These are phyloP conservation scores for Podargus strigoides DNA, from an alignment of 2,797 vertebrate genomes.

Conservation along the genomic window DNA sequence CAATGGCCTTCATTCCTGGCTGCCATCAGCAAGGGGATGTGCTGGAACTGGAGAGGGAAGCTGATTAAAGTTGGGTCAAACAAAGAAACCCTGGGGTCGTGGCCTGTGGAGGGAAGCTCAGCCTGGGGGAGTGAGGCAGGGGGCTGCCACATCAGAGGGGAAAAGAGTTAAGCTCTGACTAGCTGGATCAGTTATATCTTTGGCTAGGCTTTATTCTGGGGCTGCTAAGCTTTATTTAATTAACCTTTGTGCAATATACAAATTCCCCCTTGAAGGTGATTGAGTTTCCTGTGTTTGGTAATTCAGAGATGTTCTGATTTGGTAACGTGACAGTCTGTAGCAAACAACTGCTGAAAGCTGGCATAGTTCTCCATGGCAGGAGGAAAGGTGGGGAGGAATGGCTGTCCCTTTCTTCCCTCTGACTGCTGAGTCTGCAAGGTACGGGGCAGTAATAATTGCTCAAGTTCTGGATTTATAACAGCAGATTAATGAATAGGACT, in stretches of 20 bases:
- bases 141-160: not conserved
- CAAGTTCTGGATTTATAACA: not conserved
- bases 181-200: not conserved
- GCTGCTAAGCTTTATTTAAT: constrained; percentile 17
- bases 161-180: not conserved
- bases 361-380: not conserved
- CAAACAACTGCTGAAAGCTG: not conserved
- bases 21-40: not conserved
- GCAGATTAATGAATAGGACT: not conserved
- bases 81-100: not conserved
- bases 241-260: not conserved
- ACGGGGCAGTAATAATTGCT: not conserved
- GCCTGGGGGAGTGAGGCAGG: not conserved
- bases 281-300: not conserved
- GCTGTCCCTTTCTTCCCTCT: not conserved
- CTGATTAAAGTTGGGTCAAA: constrained; percentile 34
- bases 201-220: not conserved
- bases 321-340: accelerated
- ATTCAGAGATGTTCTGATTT: not conserved
- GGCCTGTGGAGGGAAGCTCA: not conserved
- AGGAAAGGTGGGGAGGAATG: accelerated
- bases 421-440: not conserved
- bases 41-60: constrained; percentile 19
- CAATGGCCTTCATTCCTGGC: constrained; percentile 2
- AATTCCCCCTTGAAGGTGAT: not conserved